Percentiles rank a stretch among this genome's conserved stretches.
These are phyloP conservation scores for Yoshiicerus persimilis DNA, from an alignment of 1,140 invertebrate genomes.

Conservation along the genomic window DNA sequence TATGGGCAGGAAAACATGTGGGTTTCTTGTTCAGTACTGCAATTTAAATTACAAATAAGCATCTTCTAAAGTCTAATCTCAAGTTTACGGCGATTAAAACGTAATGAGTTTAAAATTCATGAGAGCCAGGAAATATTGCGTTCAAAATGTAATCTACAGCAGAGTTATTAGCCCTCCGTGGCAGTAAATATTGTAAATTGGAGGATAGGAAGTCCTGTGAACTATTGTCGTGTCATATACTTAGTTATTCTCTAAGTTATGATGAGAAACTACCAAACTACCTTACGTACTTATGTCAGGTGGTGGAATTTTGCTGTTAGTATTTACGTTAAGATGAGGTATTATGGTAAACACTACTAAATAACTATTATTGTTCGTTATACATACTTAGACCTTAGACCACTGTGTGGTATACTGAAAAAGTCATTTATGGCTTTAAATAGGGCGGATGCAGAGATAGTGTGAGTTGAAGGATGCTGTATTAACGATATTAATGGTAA, in stretches of 20 bases:
- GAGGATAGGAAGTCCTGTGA: not conserved
- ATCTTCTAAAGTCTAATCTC: not conserved
- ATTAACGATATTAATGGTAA: not conserved
- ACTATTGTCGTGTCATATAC: not conserved
- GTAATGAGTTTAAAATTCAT: conserved; percentile 21
- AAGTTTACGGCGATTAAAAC: not conserved
- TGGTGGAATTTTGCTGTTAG: not conserved
- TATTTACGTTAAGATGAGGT: not conserved
- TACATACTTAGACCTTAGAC: too few species aligned
- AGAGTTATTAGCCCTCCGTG: not conserved
- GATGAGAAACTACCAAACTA: too few species aligned
- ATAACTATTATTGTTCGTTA: too few species aligned
- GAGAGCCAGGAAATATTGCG: not conserved
- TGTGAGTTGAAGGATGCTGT: not conserved
- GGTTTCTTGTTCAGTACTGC: not conserved
- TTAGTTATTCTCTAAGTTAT: not conserved
- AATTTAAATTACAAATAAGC: conserved; percentile 8
- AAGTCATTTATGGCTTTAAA: not conserved
- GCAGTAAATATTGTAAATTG: not conserved
- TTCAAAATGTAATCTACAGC: not conserved
- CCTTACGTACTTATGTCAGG: too few species aligned
- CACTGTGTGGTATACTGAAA: not conserved
- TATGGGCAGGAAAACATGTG: not conserved
- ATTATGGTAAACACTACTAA: too few species aligned
- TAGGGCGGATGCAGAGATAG: not conserved